A percentile compares a stretch with the other conserved stretches of the same genome.
These are phyloP conservation scores for Rhabdornis inornatus DNA, from an alignment of 2,113 vertebrate species.

Conservation along the genomic window DNA sequence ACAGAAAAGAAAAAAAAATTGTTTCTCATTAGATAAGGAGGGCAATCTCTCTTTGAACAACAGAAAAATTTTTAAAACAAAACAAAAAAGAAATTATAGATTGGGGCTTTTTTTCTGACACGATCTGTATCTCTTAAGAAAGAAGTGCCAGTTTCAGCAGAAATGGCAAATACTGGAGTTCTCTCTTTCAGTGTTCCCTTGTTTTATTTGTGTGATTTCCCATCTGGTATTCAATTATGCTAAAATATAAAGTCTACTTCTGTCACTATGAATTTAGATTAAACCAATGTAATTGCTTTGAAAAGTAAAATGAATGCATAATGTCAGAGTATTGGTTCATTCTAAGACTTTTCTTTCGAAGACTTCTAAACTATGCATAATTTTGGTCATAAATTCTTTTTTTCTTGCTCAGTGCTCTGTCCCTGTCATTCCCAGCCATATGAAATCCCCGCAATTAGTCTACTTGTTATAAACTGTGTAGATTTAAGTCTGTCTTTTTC, in stretches of 20 bases:
- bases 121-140: neutral
- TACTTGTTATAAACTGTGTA: neutral
- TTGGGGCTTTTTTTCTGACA: neutral
- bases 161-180: neutral
- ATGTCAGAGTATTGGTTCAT: neutral
- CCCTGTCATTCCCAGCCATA: neutral
- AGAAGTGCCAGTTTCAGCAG: neutral
- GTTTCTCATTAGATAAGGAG: neutral
- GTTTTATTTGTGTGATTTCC: neutral
- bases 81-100: neutral
- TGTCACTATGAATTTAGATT: neutral
- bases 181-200: neutral
- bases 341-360: neutral
- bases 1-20: neutral
- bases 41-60: neutral
- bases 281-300: neutral
- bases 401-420: neutral
- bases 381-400: neutral
- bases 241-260: neutral
- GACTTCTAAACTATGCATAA: neutral
- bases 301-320: neutral
- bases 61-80: neutral
- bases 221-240: neutral
- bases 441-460: neutral
- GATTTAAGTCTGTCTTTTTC: neutral